Evolutionary conservation across 2,888 invertebrate species (phyloP).

Genomic region (Alloscopus bannaensis): DNA sequence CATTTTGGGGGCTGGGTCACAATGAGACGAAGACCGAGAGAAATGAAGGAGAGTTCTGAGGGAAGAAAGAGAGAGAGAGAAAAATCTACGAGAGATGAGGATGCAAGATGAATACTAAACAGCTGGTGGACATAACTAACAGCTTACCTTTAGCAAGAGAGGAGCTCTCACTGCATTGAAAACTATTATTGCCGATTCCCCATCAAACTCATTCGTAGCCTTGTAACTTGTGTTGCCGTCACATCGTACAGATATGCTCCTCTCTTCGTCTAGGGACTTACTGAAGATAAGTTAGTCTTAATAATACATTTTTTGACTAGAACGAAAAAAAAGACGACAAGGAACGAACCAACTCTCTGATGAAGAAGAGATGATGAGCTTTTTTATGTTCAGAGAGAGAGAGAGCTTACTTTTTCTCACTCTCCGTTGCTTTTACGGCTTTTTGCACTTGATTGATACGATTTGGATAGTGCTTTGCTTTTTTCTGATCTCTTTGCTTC

Average conservation of each 20-base stretch:
- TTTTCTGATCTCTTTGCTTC: slow-evolving; percentile 11
- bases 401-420: too few relatives aligned
- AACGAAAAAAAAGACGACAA: too few relatives aligned
- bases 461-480: neutral
- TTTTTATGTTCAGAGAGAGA: too few relatives aligned
- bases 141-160: slow-evolving; percentile 15
- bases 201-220: slow-evolving; percentile 48
- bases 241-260: too few relatives aligned
- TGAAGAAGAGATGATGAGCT: too few relatives aligned
- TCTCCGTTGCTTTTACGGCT: slow-evolving; percentile 57
- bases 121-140: slow-evolving; percentile 47
- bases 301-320: too few relatives aligned
- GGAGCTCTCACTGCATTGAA: slow-evolving; percentile 14
- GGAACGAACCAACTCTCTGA: too few relatives aligned
- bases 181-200: slow-evolving; percentile 56
- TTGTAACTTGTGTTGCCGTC: too few relatives aligned
- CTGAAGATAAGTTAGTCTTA: too few relatives aligned
- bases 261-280: too few relatives aligned
- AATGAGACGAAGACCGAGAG: slow-evolving; percentile 18
- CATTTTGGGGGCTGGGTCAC: slow-evolving; percentile 62
- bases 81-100: slow-evolving; percentile 27
- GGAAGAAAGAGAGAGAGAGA: neutral
- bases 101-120: slow-evolving; percentile 62
- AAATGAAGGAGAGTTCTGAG: neutral
- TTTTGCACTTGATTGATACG: slow-evolving; percentile 47